Evolutionary conservation across 2,888 invertebrate species (phyloP), one percentile per base, ranked within the genome.

Genomic region (Brachypalpus laphriformis): DNA sequence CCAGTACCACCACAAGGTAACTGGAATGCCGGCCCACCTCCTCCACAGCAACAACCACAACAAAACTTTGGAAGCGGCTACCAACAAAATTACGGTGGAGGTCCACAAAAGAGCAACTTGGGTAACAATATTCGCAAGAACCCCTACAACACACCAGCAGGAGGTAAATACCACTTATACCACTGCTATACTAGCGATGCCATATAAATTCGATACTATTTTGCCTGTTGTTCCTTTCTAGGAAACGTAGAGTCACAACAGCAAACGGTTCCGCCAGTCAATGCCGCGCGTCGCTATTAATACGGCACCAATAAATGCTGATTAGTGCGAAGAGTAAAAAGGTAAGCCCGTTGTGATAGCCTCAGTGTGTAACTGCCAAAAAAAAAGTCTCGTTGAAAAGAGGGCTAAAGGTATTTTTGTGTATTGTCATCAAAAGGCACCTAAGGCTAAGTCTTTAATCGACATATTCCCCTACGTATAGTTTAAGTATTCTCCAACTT

Each of bases 1-100:
- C 85, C 81, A 11, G 28, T 22, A 6, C 45, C 71, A 49, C 85
- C 68, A 1, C 77, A 78, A 16, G 56, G 45, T 18, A 68, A 70
- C 25, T 82, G 82, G 82, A 82, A 82, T 16, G 40, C 22, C 9
- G 59, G 71, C 3, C 72, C 82, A 18, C 54, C 63, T 8, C 61
- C 68, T 16, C 59, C 54, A 47, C 78, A 78, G 5, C 78, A 61
- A n/a, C n/a, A n/a, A 9, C 70, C 42, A 20, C 78, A 42, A n/a
- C 88, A 89, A 1, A 91, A 89, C 68, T 91, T 91, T 70, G 97
- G 65, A 94, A 94, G 74, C 78, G 95, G 95, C 51, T 97, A 97
- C 91, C 97, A 97, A 88, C 97, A 97, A 90, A 94, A 94, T 77
- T 97, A 96, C 90, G 94, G 95, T 0, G 97, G 97, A 25, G 97